Conservation (phyloP, 2,113 vertebrate genomes). For the Melanocharis versteri region DNA sequence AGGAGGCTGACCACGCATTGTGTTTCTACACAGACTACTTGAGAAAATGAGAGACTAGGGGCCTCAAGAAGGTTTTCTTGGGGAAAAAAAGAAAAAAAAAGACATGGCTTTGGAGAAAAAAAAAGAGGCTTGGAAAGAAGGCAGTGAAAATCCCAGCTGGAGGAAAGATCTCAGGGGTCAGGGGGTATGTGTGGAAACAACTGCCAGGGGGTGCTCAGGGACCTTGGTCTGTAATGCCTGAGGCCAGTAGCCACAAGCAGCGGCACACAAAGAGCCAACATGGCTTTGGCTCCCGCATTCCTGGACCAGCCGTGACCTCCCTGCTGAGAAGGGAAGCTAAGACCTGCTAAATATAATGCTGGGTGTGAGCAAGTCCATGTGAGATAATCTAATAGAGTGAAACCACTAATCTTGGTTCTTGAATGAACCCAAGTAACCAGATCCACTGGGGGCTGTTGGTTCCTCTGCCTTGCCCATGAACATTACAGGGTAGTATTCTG, state of each 20-base stretch:
- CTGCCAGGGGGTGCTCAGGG: not conserved
- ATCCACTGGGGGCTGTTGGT: not conserved
- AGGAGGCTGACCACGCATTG: slow-evolving; percentile 4
- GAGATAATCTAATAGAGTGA: not conserved
- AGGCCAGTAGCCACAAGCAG: accelerated
- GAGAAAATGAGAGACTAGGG: not conserved
- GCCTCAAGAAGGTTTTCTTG: not conserved
- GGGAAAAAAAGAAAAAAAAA: not conserved
- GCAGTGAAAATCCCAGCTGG: not conserved
- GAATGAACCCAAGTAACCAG: not conserved
- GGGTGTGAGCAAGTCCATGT: accelerated
- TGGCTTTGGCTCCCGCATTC: not conserved
- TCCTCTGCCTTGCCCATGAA: not conserved
- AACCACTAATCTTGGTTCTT: not conserved
- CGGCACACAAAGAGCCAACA: not conserved
- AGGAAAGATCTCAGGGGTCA: not conserved
- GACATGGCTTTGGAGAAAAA: not conserved
- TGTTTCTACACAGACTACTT: not conserved
- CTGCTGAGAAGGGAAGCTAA: not conserved
- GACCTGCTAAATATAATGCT: not conserved
- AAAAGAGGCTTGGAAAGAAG: not conserved
- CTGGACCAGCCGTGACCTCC: not conserved
- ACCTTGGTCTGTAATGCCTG: not conserved
- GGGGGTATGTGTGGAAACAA: not conserved
- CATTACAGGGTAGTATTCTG: not conserved